phyloP scores from a whole-genome alignment of 1,140 invertebrate species.

The Ceratina japonica region DNA sequence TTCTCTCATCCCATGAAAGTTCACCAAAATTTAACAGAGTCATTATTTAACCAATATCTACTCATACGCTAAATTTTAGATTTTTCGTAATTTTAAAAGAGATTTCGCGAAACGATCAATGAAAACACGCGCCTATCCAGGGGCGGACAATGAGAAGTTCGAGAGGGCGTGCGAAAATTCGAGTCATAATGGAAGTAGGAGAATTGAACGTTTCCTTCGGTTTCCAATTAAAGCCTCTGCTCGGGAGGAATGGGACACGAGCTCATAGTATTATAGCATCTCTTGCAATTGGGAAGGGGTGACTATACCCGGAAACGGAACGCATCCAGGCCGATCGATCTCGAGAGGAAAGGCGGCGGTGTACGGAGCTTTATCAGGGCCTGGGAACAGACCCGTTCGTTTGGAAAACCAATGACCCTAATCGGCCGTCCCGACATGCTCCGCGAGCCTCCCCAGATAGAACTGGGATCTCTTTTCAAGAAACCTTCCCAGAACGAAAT shows the following conservation, averaged over 20 bases:
- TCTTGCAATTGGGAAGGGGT: not conserved
- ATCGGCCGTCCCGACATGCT: slow-evolving; percentile 37
- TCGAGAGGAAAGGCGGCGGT: not conserved
- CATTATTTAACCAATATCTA: too few relatives aligned
- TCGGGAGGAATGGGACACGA: not conserved
- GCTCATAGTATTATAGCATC: not conserved
- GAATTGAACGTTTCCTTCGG: not conserved
- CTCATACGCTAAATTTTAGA: too few relatives aligned
- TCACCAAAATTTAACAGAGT: too few relatives aligned
- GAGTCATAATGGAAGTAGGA: not conserved
- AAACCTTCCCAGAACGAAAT: not conserved
- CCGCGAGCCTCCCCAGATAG: slow-evolving; percentile 7
- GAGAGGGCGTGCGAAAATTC: not conserved
- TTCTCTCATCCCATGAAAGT: too few relatives aligned
- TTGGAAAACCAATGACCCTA: slow-evolving; percentile 61
- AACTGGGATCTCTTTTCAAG: slow-evolving; percentile 31
- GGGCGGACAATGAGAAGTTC: too few relatives aligned
- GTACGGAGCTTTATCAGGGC: slow-evolving; percentile 27
- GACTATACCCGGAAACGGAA: slow-evolving; percentile 20
- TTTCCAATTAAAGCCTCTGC: slow-evolving; percentile 14
- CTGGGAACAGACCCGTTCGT: slow-evolving; percentile 38
- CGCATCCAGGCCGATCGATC: slow-evolving; percentile 38
- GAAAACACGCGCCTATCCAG: too few relatives aligned
- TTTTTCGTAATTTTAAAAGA: too few relatives aligned
- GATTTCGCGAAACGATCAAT: too few relatives aligned